phyloP scores from a whole-genome alignment of 2,113 vertebrate genomes.

The Terrapene triunguis region DNA sequence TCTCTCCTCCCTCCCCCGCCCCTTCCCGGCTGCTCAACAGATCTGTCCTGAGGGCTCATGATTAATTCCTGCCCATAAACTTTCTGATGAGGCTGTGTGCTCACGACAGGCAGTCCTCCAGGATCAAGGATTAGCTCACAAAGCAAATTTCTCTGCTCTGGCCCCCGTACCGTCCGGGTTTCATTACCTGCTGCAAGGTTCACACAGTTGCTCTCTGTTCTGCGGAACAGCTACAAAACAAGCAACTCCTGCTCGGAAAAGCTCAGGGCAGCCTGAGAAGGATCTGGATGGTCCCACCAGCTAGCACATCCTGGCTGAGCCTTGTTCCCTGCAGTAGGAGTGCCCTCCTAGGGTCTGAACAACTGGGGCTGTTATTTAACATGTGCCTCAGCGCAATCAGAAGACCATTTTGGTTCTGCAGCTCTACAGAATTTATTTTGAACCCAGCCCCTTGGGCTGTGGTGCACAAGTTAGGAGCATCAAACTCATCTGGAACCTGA shows the following conservation, averaged over 20 bases:
- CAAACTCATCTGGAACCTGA: neutral
- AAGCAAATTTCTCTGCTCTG: constrained; percentile 14
- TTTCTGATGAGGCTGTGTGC: neutral
- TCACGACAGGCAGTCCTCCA: constrained; percentile 13
- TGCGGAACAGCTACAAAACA: neutral
- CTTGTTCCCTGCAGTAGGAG: neutral
- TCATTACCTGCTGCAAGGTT: constrained; percentile 21
- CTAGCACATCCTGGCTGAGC: neutral
- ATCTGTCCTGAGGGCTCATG: constrained; percentile 46
- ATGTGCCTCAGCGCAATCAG: neutral
- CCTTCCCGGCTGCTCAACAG: neutral
- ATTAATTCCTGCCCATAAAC: constrained; percentile 40
- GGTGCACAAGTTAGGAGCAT: neutral
- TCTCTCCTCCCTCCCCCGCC: neutral
- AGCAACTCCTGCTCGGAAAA: neutral
- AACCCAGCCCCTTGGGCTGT: neutral
- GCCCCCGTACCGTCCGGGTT: neutral
- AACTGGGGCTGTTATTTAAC: neutral
- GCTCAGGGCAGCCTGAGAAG: neutral
- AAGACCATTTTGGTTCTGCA: neutral
- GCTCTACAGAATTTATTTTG: neutral
- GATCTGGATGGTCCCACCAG: neutral
- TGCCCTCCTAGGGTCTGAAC: neutral
- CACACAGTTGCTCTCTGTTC: neutral
- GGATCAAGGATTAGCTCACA: constrained; percentile 2